These are phyloP conservation scores for Xiphias gladius DNA, from an alignment of 2,113 vertebrate genomes.

Conservation along the genomic window DNA sequence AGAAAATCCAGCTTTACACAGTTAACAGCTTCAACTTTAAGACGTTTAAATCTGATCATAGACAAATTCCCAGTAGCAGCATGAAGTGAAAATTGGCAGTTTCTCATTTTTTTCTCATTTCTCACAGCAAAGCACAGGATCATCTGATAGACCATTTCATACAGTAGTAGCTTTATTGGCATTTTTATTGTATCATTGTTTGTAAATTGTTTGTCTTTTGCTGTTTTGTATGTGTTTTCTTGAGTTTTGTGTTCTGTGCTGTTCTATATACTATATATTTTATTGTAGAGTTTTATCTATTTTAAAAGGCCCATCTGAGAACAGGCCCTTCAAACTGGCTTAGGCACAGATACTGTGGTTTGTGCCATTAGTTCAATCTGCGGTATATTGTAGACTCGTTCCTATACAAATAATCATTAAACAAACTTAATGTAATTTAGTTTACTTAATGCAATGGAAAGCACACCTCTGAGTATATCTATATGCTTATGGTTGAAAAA, in stretches of 20 bases:
- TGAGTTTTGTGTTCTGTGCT: too few relatives aligned
- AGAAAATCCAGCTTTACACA: constrained; percentile 6
- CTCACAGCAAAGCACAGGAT: background rate
- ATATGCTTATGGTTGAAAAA: background rate
- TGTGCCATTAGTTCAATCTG: background rate
- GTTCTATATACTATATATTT: too few relatives aligned
- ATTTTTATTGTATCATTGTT: background rate
- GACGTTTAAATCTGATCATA: background rate
- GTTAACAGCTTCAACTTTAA: background rate
- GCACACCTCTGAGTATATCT: background rate
- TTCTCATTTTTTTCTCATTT: background rate
- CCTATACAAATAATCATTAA: background rate
- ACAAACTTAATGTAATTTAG: background rate
- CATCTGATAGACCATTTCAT: background rate
- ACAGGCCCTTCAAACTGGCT: background rate
- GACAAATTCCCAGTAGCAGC: background rate
- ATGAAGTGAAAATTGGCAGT: background rate
- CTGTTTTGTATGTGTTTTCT: background rate
- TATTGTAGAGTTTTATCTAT: background rate
- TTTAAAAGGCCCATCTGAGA: background rate
- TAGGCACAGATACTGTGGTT: background rate
- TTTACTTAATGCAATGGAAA: too few relatives aligned
- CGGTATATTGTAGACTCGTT: too few relatives aligned
- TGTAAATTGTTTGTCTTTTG: background rate
- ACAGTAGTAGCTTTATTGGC: background rate